Conservation (phyloP, 2,797 vertebrate species). For the Bradypodion ventrale region DNA sequence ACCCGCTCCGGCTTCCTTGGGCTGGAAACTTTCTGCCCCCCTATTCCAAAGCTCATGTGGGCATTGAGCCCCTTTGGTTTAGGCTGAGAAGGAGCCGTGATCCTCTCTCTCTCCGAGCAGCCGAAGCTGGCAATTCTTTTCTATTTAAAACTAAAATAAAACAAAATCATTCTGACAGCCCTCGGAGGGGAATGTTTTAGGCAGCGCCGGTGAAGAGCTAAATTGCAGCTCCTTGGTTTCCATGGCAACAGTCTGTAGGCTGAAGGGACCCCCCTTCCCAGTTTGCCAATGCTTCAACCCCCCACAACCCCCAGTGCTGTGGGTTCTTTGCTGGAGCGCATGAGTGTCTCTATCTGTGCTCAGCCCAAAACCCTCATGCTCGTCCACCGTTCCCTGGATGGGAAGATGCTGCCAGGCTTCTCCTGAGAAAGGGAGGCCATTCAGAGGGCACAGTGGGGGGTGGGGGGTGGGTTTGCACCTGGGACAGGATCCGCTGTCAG, state of each 20-base stretch:
- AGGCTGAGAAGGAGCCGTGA: neutral
- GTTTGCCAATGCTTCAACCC: too few species aligned
- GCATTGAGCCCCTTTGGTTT: neutral
- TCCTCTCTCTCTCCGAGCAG: accelerated
- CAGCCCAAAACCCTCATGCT: too few species aligned
- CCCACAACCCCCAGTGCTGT: neutral
- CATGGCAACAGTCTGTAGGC: neutral
- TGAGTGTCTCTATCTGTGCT: too few species aligned
- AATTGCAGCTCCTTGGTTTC: neutral
- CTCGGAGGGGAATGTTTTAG: slow-evolving; percentile 3
- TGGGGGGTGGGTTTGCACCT: too few species aligned
- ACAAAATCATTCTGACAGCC: neutral
- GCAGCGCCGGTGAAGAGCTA: neutral
- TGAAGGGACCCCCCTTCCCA: neutral
- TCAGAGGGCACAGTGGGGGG: too few species aligned
- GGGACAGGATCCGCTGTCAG: neutral
- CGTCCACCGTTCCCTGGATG: too few species aligned
- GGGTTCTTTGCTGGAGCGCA: neutral
- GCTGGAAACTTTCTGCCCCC: too few species aligned
- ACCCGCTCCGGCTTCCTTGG: too few species aligned
- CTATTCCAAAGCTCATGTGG: too few species aligned
- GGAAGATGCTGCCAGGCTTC: too few species aligned
- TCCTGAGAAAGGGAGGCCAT: too few species aligned
- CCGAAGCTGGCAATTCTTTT: too few species aligned
- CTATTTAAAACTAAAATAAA: neutral